These are phyloP conservation scores for Hyposoter dolosus DNA, from an alignment of 2,888 invertebrate genomes.

Conservation along the genomic window DNA sequence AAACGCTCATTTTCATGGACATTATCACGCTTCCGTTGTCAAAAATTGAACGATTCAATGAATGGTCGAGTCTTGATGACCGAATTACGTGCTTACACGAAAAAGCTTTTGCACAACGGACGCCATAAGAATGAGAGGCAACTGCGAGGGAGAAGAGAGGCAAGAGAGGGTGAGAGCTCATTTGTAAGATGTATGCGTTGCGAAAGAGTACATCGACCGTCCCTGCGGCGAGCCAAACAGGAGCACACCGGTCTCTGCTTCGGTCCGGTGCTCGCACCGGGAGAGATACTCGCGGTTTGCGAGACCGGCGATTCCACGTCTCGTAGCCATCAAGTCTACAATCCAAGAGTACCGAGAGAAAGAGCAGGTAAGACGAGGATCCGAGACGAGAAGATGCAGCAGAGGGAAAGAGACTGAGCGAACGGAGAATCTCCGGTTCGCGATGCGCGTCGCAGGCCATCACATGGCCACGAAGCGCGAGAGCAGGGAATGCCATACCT, in stretches of 20 bases:
- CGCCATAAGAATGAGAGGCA: not conserved
- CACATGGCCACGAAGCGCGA: slow-evolving; percentile 39
- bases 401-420: not conserved
- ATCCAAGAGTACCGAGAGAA: slow-evolving; percentile 30
- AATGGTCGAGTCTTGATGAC: not conserved
- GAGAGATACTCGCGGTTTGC: slow-evolving; percentile 51
- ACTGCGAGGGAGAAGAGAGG: not conserved
- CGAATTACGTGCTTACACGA: not conserved
- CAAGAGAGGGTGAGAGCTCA: not conserved
- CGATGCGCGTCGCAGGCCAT: slow-evolving; percentile 36
- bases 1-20: not conserved
- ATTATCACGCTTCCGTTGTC: not conserved
- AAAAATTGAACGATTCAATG: not conserved
- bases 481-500: slow-evolving; percentile 76
- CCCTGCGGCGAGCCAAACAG: slow-evolving; percentile 65
- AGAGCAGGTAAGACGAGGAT: not conserved
- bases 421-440: slow-evolving; percentile 1
- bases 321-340: slow-evolving; percentile 50
- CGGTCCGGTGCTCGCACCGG: slow-evolving; percentile 26
- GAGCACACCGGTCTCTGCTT: slow-evolving; percentile 30
- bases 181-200: slow-evolving; percentile 23
- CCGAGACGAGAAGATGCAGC: slow-evolving; percentile 1
- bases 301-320: slow-evolving; percentile 51
- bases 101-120: slow-evolving; percentile 17
- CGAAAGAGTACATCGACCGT: slow-evolving; percentile 79